phyloP scores from a whole-genome alignment of 2,888 invertebrate species.

The Trichopoda pennipes region DNA sequence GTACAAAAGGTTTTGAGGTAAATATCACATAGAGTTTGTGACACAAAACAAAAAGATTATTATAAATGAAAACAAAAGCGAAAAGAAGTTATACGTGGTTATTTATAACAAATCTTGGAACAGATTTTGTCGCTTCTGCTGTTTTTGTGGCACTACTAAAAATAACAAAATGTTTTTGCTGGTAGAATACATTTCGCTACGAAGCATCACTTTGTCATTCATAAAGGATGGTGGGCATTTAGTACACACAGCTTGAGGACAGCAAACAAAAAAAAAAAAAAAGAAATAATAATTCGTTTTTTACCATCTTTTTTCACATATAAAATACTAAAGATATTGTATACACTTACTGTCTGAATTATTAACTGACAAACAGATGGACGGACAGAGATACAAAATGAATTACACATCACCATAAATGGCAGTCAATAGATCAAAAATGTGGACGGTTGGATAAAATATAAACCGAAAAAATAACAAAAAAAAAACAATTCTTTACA shows the following conservation, averaged over 20 bases:
- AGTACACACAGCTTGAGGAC: slow-evolving; percentile 36
- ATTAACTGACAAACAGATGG: slow-evolving; percentile 25
- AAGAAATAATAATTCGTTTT: no score
- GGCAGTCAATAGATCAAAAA: slow-evolving; percentile 68
- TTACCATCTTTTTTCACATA: slow-evolving; percentile 7
- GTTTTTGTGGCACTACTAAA: slow-evolving; percentile 43
- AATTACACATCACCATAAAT: slow-evolving; percentile 64
- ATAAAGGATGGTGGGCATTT: slow-evolving; percentile 47
- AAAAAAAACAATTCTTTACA: slow-evolving; percentile 18
- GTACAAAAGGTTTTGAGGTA: slow-evolving; percentile 10
- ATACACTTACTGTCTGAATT: slow-evolving; percentile 15
- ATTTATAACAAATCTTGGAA: slow-evolving; percentile 55
- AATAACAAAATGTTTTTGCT: slow-evolving; percentile 39
- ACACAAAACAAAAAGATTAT: neutral
- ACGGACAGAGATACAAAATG: slow-evolving; percentile 55
- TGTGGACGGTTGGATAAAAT: slow-evolving; percentile 5
- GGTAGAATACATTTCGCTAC: slow-evolving; percentile 28
- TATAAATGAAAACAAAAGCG: slow-evolving; percentile 14
- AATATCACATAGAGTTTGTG: slow-evolving; percentile 20
- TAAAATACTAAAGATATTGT: slow-evolving; percentile 23
- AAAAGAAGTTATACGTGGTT: slow-evolving; percentile 44
- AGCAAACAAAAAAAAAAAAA: slow-evolving; percentile 14
- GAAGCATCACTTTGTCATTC: slow-evolving; percentile 60
- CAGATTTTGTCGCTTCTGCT: slow-evolving; percentile 10
- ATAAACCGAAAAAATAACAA: slow-evolving; percentile 5